phyloP scores from a whole-genome alignment of 1,140 invertebrate genomes.

The Latrodectus geometricus region DNA sequence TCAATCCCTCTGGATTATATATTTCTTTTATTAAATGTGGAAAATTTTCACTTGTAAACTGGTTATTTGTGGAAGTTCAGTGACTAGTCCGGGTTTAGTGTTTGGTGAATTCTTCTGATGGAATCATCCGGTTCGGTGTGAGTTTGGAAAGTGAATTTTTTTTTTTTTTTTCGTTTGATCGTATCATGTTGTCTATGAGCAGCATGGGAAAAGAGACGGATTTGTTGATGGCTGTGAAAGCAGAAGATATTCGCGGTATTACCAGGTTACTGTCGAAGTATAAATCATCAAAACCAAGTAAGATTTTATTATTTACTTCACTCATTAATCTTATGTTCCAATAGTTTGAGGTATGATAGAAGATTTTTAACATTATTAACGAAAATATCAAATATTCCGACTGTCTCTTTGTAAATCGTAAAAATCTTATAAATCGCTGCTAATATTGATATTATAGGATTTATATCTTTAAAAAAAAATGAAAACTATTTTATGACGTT shows the following conservation, averaged over 20 bases:
- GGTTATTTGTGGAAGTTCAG: slow-evolving; percentile 17
- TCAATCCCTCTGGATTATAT: slow-evolving; percentile 7
- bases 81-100: slow-evolving; percentile 27
- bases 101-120: slow-evolving; percentile 25
- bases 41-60: neutral
- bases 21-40: neutral
- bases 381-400: too few species aligned
- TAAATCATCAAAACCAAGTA: slow-evolving; percentile 60
- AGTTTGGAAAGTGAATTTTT: slow-evolving; percentile 26
- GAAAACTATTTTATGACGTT: too few species aligned
- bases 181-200: slow-evolving; percentile 42
- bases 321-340: too few species aligned
- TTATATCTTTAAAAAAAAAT: too few species aligned
- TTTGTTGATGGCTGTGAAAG: slow-evolving; percentile 56
- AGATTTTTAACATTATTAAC: too few species aligned
- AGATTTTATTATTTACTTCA: neutral
- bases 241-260: slow-evolving; percentile 56
- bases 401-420: too few species aligned
- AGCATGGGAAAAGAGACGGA: slow-evolving; percentile 59
- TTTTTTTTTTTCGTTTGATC: slow-evolving; percentile 9
- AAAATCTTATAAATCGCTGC: too few species aligned
- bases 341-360: too few species aligned
- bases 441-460: too few species aligned
- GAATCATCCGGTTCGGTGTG: slow-evolving; percentile 34
- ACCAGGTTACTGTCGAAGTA: slow-evolving; percentile 44